Base-by-base conservation (phyloP, 2,888 invertebrate genomes). In the Laspeyria flexula region DNA sequence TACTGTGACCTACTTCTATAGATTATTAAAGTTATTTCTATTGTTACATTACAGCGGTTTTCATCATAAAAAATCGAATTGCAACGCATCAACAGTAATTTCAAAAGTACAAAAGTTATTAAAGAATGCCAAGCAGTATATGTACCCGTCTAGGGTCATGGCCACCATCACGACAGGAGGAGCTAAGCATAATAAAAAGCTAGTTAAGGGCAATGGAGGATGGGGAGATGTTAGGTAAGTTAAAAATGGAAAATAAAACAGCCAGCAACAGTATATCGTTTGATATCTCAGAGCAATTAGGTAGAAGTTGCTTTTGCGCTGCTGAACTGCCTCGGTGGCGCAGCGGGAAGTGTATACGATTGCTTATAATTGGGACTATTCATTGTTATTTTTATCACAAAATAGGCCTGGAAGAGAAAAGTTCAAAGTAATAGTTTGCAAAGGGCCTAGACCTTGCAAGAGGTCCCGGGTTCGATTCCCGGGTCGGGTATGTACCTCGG, bases 361-460 rank as follows among this genome's bases (percentile, higher is more conserved):
- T 79, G 99, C 99, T 80, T 99, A 99, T 86, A 99, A 99, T 83
- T 99, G 99, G 99, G 99, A 99, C 78, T 99, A 99, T 96, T 98
- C 99, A 0, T 88, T 99, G 61, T 96, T 98, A 62, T 97, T 98
- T 81, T 94, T 98, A 43, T 97, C 98, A 0, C 97, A 97, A 85
- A 96, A 96, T 69, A 95, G 97, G 75, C 93, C 96, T 52, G 93
- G 94, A 0, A 75, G 86, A 33, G 94, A 94, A 16, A 96, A 96
- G 70, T 94, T 99, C 57, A 95, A 96, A 67, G 97, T 98, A 0
- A 96, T 99, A 92, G 95, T 98, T 67, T 96, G 98, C 77, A 96
- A 97, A 73, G 98, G 98, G 0, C 99, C 99, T 0, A 90, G 99
- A 54, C n/a, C n/a, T n/a, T n/a, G n/a, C n/a, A n/a, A n/a, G n/a